Evolutionary conservation across 2,113 vertebrate species (phyloP).

Genomic region (Cyphomyrus plagiostoma): DNA sequence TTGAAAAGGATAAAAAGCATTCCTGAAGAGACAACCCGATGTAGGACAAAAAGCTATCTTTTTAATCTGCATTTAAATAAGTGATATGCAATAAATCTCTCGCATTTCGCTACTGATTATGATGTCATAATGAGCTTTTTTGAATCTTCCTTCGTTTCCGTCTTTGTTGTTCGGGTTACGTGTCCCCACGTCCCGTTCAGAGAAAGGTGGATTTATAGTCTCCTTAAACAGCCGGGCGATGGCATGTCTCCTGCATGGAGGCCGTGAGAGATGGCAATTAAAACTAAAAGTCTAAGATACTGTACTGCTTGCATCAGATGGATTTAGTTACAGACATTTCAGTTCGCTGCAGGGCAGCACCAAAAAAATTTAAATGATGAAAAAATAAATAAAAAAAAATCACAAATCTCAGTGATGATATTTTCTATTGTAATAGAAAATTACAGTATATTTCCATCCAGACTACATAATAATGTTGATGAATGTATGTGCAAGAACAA

Average conservation of each 20-base stretch:
- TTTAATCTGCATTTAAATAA: background rate
- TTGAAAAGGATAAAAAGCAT: background rate
- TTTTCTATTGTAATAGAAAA: background rate
- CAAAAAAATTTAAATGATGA: background rate
- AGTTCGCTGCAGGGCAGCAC: background rate
- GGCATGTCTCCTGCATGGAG: background rate
- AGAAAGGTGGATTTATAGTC: background rate
- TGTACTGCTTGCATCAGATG: background rate
- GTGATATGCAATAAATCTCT: background rate
- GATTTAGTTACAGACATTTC: background rate
- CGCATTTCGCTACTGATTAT: background rate
- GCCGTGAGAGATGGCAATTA: background rate
- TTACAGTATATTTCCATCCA: background rate
- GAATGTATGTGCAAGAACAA: background rate
- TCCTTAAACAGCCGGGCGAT: background rate
- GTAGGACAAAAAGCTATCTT: background rate
- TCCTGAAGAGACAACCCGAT: background rate
- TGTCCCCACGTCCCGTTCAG: background rate
- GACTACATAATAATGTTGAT: background rate
- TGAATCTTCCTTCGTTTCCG: background rate
- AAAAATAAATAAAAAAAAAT: background rate
- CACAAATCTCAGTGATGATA: background rate
- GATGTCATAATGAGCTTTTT: background rate
- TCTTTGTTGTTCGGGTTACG: background rate
- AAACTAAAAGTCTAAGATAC: background rate